A percentile compares a stretch with the other conserved stretches of the same genome.
phyloP scores from a whole-genome alignment of 2,113 vertebrate species.

The Bos taurus region ARS-UCD2.0 NC_037328.1:5811001-5811500 shows the following conservation, averaged over 20 bases:
- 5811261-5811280: not conserved
- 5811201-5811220: not conserved
- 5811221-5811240: not conserved
- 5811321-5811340: not conserved
- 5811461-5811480: not conserved
- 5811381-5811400: not conserved
- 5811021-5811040: not conserved
- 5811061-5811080: not conserved
- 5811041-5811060: not conserved
- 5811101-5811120: not conserved
- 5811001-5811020: not conserved
- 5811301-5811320: rapidly evolving
- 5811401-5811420: not conserved
- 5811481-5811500: not conserved
- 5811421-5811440: not conserved
- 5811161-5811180: not conserved
- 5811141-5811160: not conserved
- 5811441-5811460: not conserved
- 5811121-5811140: not conserved
- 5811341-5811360: not conserved
- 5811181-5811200: not conserved
- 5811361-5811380: not conserved
- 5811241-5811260: not conserved
- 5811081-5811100: not conserved
- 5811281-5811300: not conserved